Percentiles rank a stretch among this genome's conserved stretches.
Conservation (phyloP, 2,113 vertebrate species). For the Macrotus californicus region DNA sequence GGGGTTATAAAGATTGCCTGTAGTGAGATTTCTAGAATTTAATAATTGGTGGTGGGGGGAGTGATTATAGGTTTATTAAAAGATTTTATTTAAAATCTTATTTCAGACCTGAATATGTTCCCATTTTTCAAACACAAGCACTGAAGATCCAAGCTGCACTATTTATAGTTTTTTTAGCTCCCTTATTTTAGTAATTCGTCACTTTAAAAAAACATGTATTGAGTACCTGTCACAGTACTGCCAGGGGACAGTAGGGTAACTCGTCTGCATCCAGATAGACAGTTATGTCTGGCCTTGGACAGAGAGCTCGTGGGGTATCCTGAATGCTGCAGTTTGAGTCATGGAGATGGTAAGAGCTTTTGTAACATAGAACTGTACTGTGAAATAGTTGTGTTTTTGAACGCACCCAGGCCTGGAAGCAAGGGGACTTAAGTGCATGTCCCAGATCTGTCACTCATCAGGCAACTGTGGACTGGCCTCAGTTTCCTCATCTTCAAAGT, state of each 20-base stretch:
- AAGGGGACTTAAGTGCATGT: neutral
- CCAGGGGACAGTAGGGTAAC: neutral
- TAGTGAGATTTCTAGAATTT: neutral
- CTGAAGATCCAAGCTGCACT: neutral
- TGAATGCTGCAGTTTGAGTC: slow-evolving; percentile 6
- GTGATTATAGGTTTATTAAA: neutral
- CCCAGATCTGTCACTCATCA: neutral
- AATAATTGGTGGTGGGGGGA: neutral
- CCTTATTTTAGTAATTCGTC: neutral
- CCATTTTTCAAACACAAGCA: neutral
- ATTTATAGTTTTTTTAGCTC: neutral
- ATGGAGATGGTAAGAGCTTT: neutral
- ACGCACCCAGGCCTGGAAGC: neutral
- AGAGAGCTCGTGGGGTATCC: neutral
- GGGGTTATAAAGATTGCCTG: neutral
- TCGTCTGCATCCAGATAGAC: neutral
- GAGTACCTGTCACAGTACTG: neutral
- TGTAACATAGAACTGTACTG: neutral
- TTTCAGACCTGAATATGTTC: slow-evolving; percentile 15
- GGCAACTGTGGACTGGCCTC: neutral
- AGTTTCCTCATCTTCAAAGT: neutral
- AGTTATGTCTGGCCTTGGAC: neutral
- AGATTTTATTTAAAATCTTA: neutral
- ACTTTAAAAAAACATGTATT: neutral
- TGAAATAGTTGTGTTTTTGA: neutral